phyloP scores from a whole-genome alignment of 2,888 invertebrate genomes.

The Patella depressa region DNA sequence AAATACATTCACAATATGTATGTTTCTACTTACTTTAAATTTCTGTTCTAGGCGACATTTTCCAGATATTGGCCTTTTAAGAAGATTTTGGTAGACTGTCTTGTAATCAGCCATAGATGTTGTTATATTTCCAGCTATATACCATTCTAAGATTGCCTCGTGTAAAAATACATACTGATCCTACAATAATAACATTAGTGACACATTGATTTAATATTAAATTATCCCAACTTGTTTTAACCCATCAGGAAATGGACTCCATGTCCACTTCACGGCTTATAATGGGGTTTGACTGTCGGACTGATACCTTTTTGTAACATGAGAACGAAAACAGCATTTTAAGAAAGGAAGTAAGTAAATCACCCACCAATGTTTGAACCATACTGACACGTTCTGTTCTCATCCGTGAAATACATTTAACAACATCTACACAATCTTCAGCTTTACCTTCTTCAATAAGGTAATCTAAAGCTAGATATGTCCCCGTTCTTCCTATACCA shows the following conservation, averaged over 20 bases:
- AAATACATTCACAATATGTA: too few species aligned
- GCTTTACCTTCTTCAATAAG: constrained; percentile 48
- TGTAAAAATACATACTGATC: constrained; percentile 32
- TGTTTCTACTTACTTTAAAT: too few species aligned
- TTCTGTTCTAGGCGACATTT: too few species aligned
- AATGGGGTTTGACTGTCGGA: too few species aligned
- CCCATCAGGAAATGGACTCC: too few species aligned
- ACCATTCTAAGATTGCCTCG: constrained; percentile 20
- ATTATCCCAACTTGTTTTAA: too few species aligned
- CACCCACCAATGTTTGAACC: constrained; percentile 48
- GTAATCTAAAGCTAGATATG: constrained; percentile 53
- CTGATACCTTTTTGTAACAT: too few species aligned
- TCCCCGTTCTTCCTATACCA: constrained; percentile 56
- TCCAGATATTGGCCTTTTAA: background rate
- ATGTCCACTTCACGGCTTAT: too few species aligned
- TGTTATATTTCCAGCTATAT: background rate
- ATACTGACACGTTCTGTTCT: constrained; percentile 51
- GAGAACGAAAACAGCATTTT: too few species aligned
- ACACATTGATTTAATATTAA: background rate
- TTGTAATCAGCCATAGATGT: background rate
- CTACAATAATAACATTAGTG: background rate
- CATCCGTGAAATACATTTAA: constrained; percentile 47
- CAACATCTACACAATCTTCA: constrained; percentile 46
- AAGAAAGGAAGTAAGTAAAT: background rate
- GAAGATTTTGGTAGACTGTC: background rate